phyloP scores from a whole-genome alignment of 1,140 invertebrate genomes.

The Wasmannia auropunctata region DNA sequence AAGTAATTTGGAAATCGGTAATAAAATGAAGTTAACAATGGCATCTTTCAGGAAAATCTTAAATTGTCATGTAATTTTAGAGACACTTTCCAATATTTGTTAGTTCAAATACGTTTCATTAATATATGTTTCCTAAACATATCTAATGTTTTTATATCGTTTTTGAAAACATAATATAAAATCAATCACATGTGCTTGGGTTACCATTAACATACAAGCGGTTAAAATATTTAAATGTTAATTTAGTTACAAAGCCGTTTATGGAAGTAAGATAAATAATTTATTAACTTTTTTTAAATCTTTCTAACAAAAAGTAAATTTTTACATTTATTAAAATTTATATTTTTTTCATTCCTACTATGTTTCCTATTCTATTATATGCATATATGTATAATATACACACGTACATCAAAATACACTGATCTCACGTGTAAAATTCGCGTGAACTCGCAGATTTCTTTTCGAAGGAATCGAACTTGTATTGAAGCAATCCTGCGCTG shows the following conservation, averaged over 20 bases:
- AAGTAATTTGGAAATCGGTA: neutral
- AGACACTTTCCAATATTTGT: neutral
- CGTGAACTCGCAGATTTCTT: conserved; percentile 80
- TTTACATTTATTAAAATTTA: neutral
- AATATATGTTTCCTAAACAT: too few relatives aligned
- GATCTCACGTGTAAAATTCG: too few relatives aligned
- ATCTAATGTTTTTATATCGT: too few relatives aligned
- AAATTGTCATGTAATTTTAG: neutral
- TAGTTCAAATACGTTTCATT: too few relatives aligned
- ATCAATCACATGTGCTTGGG: too few relatives aligned
- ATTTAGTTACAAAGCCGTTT: neutral
- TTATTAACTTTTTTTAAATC: neutral
- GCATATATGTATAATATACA: too few relatives aligned
- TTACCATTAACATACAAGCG: neutral
- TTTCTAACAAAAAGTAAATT: neutral
- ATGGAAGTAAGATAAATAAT: neutral
- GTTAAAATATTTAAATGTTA: neutral
- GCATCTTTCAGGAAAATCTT: neutral
- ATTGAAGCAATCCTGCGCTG: conserved; percentile 88
- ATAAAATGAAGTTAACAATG: neutral
- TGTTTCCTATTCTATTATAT: too few relatives aligned
- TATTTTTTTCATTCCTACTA: too few relatives aligned
- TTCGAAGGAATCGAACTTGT: conserved; percentile 89
- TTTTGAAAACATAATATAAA: too few relatives aligned
- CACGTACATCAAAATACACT: too few relatives aligned